These are phyloP conservation scores for Micronycteris hirsuta DNA, from an alignment of 2,113 vertebrate species.

Conservation along the genomic window DNA sequence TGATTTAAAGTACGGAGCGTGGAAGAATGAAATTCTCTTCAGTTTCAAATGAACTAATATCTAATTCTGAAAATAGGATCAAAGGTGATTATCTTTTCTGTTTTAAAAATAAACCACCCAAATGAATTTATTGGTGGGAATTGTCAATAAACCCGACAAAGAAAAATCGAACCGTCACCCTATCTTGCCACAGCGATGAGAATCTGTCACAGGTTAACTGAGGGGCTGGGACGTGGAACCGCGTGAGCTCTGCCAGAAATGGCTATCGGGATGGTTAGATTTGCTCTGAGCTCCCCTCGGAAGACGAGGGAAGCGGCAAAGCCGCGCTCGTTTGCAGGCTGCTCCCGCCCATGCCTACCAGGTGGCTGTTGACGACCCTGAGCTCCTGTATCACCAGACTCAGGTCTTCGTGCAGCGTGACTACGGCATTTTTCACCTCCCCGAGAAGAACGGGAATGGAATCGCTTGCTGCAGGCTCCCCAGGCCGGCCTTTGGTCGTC, in stretches of 20 bases:
- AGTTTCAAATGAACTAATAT: not conserved
- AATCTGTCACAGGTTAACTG: not conserved
- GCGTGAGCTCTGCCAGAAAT: not conserved
- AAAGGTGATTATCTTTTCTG: slow-evolving; percentile 13
- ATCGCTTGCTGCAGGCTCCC: not conserved
- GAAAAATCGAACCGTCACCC: not conserved
- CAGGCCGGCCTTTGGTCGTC: not conserved
- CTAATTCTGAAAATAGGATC: slow-evolving; percentile 19
- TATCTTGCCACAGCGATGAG: not conserved
- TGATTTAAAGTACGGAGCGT: not conserved
- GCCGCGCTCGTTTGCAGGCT: not conserved
- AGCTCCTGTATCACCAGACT: slow-evolving; percentile 49
- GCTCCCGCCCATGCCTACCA: not conserved
- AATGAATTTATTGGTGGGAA: not conserved
- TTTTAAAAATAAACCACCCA: slow-evolving; percentile 17
- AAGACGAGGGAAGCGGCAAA: not conserved
- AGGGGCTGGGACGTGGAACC: not conserved
- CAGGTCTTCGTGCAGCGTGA: slow-evolving; percentile 56
- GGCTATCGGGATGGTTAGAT: not conserved
- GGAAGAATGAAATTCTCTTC: slow-evolving; percentile 18
- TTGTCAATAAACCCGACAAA: slow-evolving; percentile 13
- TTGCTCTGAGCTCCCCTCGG: not conserved
- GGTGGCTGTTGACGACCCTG: slow-evolving; percentile 12
- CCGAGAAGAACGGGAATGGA: not conserved
- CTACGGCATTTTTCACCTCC: slow-evolving; percentile 57